Conservation (phyloP, 2,797 vertebrate genomes). For the Onychomys arenicola region DNA sequence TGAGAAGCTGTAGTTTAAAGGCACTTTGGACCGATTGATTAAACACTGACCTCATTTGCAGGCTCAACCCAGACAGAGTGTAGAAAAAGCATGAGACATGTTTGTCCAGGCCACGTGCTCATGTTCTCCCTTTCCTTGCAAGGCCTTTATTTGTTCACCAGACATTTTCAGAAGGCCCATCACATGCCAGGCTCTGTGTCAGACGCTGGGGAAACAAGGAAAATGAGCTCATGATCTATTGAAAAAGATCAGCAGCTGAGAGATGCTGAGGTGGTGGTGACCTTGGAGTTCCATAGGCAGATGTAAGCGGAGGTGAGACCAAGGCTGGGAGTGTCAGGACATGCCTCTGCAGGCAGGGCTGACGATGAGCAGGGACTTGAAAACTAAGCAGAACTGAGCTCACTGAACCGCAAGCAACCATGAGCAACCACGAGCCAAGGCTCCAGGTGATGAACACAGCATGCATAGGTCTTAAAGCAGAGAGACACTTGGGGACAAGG, state of each 20-base stretch:
- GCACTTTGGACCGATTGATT: slow-evolving; percentile 77
- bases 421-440: neutral
- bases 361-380: neutral
- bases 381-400: neutral
- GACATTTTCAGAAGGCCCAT: neutral
- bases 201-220: slow-evolving; percentile 6
- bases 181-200: neutral
- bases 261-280: neutral
- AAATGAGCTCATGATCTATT: neutral
- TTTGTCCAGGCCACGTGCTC: neutral
- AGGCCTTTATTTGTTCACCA: slow-evolving; percentile 55
- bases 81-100: slow-evolving; percentile 15
- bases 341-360: neutral
- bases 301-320: neutral
- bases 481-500: neutral
- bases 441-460: neutral
- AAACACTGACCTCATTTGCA: slow-evolving; percentile 77
- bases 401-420: neutral
- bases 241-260: neutral
- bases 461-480: neutral
- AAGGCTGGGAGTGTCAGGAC: neutral
- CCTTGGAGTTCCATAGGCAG: neutral
- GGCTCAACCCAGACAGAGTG: slow-evolving; percentile 53
- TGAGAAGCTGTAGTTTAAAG: slow-evolving; percentile 74
- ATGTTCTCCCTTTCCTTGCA: neutral